Evolutionary conservation across 1,140 invertebrate species (phyloP), one percentile per base, ranked within the genome.

Genomic region (Protaetia brevitarsis): DNA sequence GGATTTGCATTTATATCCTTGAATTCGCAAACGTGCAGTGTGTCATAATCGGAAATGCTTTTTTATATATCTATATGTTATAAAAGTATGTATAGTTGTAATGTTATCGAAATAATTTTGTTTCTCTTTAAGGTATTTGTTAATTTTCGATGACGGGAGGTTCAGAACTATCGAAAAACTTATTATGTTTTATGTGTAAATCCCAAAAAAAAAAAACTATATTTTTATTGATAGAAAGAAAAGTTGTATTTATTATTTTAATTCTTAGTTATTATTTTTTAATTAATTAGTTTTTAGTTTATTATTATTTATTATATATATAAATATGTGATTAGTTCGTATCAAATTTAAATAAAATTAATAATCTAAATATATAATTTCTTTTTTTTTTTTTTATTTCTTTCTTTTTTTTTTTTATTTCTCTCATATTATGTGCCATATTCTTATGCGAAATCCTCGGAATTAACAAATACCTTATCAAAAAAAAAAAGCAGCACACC

Each of bases 261-360:
- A 51, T 51, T 51, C 21, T 51, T 51, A 51, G 41, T 51, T 51
- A 51, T 51, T 51, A 51, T 51, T 51, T 11, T 34, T 23, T 23
- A 23, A 51, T 51, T 51, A 51, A n/a, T n/a, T n/a, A n/a, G n/a
- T n/a, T n/a, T n/a, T 51, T 51, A 51, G 41, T 51, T 51, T 23
- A 51, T 51, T 51, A 51, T n/a, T n/a, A n/a, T n/a, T n/a, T n/a
- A n/a, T n/a, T n/a, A n/a, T n/a, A n/a, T n/a, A n/a, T n/a, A 41
- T 34, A 11, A 34, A 51, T 51, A 51, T 51, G 41, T 51, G 41
- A 51, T 51, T 51, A 51, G 16, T 51, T 23, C 13, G n/a, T 51
- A 51, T 51, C 26, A 23, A 23, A 51, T 51, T 23, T 19, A 51
- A 51, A 51, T 51, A 51, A 51, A 51, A 8, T 34, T 34, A 5